These are phyloP conservation scores for Oxycera nigricornis DNA, from an alignment of 2,888 invertebrate genomes.

Conservation along the genomic window DNA sequence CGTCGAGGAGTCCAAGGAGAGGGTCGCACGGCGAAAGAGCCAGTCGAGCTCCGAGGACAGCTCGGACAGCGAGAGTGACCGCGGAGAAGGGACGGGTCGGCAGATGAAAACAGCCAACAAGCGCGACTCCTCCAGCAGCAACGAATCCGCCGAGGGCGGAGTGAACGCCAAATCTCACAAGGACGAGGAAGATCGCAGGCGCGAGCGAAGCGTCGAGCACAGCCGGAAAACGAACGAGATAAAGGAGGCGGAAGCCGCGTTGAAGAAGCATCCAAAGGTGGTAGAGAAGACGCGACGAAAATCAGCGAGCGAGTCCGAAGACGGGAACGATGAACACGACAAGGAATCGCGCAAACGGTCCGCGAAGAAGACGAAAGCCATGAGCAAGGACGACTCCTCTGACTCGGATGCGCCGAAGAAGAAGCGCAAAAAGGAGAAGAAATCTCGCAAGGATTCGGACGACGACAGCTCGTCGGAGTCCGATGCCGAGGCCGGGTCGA, in stretches of 20 bases:
- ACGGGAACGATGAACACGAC: conserved; percentile 52
- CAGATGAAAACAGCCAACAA: conserved; percentile 58
- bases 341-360: conserved; percentile 26
- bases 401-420: conserved; percentile 66
- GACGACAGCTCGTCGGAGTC: conserved; percentile 70
- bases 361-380: conserved; percentile 54
- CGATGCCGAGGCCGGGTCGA: conserved; percentile 71
- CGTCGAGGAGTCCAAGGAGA: not conserved
- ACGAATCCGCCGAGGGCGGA: conserved; percentile 63
- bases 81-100: conserved; percentile 64
- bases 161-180: conserved; percentile 7
- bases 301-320: conserved; percentile 65
- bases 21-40: conserved; percentile 56
- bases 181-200: conserved; percentile 15
- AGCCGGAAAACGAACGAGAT: conserved; percentile 65
- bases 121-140: conserved; percentile 57
- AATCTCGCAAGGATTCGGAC: conserved; percentile 63
- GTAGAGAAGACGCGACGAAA: conserved; percentile 40
- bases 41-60: conserved; percentile 60
- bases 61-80: conserved; percentile 56
- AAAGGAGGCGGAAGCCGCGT: conserved; percentile 62
- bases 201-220: conserved; percentile 59
- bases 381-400: conserved; percentile 63
- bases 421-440: conserved; percentile 64
- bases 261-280: conserved; percentile 60